These are phyloP conservation scores for Glaucidium brasilianum DNA, from an alignment of 2,113 vertebrate species.

Conservation along the genomic window DNA sequence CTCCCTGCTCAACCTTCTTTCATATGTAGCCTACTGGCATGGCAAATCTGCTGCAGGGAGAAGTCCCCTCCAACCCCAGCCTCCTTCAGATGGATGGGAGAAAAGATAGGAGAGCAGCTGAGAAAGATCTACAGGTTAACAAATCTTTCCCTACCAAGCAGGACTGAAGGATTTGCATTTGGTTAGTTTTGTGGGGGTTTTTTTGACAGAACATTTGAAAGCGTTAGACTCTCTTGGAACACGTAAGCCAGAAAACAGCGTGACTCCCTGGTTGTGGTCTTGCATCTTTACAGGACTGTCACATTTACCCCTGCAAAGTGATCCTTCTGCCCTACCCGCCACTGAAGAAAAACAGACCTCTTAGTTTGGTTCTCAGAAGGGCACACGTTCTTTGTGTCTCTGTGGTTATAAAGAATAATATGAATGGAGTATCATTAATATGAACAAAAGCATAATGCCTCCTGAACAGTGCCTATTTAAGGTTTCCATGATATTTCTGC, in stretches of 20 bases:
- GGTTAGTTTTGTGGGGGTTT: not conserved
- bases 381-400: not conserved
- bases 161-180: not conserved
- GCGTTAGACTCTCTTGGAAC: not conserved
- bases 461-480: not conserved
- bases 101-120: not conserved
- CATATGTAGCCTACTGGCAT: not conserved
- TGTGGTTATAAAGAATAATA: not conserved
- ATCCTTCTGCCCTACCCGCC: not conserved
- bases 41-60: not conserved
- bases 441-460: not conserved
- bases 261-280: accelerated
- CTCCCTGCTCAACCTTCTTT: not conserved
- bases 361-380: not conserved
- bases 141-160: not conserved
- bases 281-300: not conserved
- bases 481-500: not conserved
- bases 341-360: not conserved
- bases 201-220: not conserved
- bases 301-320: not conserved
- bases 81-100: conserved; percentile 32
- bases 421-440: not conserved
- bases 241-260: accelerated
- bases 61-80: conserved; percentile 13
- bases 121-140: not conserved